Conservation (phyloP, 2,797 vertebrate species). For the Pelochelys cantorii region DNA sequence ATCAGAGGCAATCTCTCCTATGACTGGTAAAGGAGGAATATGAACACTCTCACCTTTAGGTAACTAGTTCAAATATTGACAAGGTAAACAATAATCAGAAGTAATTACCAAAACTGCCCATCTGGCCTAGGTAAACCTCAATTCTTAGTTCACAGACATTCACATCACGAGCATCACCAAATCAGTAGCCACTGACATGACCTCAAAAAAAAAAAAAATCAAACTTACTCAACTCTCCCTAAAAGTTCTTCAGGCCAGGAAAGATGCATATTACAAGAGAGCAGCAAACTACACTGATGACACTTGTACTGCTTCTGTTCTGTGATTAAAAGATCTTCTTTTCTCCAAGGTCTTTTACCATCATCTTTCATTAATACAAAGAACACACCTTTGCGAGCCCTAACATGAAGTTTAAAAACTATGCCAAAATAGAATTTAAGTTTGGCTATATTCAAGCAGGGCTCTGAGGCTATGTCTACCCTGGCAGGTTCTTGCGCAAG, state of each 20-base stretch:
- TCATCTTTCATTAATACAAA: constrained; percentile 6
- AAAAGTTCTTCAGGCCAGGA: background rate
- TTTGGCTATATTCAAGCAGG: background rate
- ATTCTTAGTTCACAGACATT: background rate
- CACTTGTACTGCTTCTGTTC: background rate
- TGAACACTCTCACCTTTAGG: background rate
- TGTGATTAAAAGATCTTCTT: background rate
- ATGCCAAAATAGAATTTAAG: background rate
- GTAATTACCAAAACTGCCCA: background rate
- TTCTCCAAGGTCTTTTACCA: background rate
- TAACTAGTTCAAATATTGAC: background rate
- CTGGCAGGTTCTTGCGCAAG: no score
- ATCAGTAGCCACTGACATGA: background rate
- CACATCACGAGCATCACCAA: accelerated
- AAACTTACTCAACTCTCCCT: background rate
- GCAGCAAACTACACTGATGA: background rate
- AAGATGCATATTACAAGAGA: background rate
- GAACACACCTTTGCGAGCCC: background rate
- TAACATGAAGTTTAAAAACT: background rate
- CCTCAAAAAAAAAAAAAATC: background rate
- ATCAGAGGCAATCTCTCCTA: background rate
- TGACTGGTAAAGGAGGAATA: background rate
- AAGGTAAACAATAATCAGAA: background rate
- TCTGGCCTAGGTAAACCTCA: background rate
- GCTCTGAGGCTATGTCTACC: background rate